Conservation (phyloP, 2,113 vertebrate genomes). For the Nothocercus nigrocapillus region DNA sequence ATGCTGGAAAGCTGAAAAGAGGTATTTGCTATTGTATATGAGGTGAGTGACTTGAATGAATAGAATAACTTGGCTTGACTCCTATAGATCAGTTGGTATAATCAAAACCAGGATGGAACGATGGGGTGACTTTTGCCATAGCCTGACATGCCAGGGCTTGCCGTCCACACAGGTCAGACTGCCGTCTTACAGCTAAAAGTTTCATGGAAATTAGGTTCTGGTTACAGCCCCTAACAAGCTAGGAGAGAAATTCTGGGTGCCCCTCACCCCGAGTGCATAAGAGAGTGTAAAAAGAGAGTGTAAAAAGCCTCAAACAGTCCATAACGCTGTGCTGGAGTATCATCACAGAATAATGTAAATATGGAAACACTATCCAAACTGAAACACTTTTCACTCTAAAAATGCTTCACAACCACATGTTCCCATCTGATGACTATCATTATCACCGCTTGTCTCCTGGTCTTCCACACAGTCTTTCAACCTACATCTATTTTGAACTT, state of each 20-base stretch:
- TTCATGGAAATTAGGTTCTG: background rate
- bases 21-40: background rate
- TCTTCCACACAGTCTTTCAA: conserved; percentile 14
- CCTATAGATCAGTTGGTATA: background rate
- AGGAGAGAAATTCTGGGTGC: background rate
- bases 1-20: background rate
- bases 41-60: background rate
- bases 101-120: background rate
- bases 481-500: conserved; percentile 11
- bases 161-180: fast-evolving
- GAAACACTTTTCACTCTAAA: conserved; percentile 14
- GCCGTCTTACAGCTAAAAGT: background rate
- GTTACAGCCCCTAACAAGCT: background rate
- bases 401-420: background rate
- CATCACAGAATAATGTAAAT: background rate
- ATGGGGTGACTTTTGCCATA: background rate
- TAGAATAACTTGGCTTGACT: background rate
- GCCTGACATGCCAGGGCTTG: background rate
- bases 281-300: background rate
- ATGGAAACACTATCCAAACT: background rate
- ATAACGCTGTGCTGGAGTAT: background rate
- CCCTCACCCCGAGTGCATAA: background rate
- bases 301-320: background rate
- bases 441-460: background rate
- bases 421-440: background rate